These are phyloP conservation scores for Capitulum mitella DNA, from an alignment of 2,888 invertebrate species.

Conservation along the genomic window DNA sequence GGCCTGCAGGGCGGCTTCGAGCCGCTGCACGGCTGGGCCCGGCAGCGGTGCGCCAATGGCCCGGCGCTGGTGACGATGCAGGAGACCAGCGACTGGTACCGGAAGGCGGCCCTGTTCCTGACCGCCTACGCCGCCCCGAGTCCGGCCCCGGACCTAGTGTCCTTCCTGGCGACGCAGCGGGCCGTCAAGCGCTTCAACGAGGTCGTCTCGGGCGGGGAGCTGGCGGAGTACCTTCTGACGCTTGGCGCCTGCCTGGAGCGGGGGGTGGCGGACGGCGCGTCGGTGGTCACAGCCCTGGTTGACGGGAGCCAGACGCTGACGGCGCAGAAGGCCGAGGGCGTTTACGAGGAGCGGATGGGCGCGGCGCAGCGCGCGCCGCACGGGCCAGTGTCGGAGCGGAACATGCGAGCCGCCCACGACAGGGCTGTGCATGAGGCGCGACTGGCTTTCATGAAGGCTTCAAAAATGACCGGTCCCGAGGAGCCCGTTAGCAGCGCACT, in stretches of 20 bases:
- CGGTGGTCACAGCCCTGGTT: neutral
- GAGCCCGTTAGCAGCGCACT: neutral
- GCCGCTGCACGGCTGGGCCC: neutral
- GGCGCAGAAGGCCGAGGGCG: neutral
- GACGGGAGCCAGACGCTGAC: neutral
- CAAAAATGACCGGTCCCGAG: neutral
- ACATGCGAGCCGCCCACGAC: neutral
- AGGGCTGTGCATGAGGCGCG: neutral
- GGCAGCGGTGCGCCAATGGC: neutral
- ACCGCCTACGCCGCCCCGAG: neutral
- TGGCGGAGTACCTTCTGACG: neutral
- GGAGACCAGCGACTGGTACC: neutral
- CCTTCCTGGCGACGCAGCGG: neutral
- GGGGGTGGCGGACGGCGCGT: neutral
- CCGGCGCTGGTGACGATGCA: neutral
- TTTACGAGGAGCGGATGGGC: neutral
- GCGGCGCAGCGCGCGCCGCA: neutral
- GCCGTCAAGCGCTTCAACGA: neutral
- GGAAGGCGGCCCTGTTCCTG: neutral
- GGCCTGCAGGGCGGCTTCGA: neutral
- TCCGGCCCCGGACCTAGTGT: neutral
- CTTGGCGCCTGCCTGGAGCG: neutral
- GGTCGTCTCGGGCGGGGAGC: neutral
- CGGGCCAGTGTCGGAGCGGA: neutral
- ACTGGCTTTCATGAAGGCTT: neutral